phyloP scores from a whole-genome alignment of 2,888 invertebrate species.

The Nephrocerus scutellatus region DNA sequence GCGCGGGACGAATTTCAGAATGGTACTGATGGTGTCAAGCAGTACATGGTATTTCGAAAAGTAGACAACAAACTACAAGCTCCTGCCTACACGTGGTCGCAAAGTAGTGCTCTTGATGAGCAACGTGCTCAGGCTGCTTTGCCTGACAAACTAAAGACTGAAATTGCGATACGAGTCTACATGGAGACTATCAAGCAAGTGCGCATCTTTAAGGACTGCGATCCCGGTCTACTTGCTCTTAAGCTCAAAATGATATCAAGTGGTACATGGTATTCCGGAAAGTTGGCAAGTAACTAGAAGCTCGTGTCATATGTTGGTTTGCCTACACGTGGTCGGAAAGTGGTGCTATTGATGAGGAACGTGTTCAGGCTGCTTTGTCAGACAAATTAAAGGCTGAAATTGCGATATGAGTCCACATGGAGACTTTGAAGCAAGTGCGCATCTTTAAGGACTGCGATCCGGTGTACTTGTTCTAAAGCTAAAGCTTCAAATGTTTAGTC shows the following conservation, averaged over 20 bases:
- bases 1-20: slow-evolving; percentile 92
- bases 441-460: slow-evolving; percentile 92
- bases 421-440: slow-evolving; percentile 74
- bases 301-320: slow-evolving; percentile 76
- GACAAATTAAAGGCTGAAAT: slow-evolving; percentile 89
- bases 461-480: slow-evolving; percentile 89
- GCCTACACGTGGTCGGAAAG: slow-evolving; percentile 82
- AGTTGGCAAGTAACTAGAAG: slow-evolving; percentile 69
- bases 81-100: slow-evolving; percentile 87
- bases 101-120: slow-evolving; percentile 81
- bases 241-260: too few species aligned
- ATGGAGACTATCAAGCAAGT: slow-evolving; percentile 87
- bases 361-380: slow-evolving; percentile 69
- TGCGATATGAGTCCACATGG: slow-evolving; percentile 86
- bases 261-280: slow-evolving; percentile 84
- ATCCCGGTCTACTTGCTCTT: slow-evolving; percentile 86
- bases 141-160: slow-evolving; percentile 90
- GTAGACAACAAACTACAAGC: slow-evolving; percentile 77
- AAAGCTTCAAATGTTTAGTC: slow-evolving; percentile 77
- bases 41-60: slow-evolving; percentile 89
- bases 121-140: slow-evolving; percentile 76
- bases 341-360: slow-evolving; percentile 77
- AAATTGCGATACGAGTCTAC: slow-evolving; percentile 95
- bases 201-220: slow-evolving; percentile 90
- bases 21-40: slow-evolving; percentile 91